A percentile compares a stretch with the other conserved stretches of the same genome.
Conservation (phyloP, 2,797 vertebrate genomes). For the Poecile montanus region DNA sequence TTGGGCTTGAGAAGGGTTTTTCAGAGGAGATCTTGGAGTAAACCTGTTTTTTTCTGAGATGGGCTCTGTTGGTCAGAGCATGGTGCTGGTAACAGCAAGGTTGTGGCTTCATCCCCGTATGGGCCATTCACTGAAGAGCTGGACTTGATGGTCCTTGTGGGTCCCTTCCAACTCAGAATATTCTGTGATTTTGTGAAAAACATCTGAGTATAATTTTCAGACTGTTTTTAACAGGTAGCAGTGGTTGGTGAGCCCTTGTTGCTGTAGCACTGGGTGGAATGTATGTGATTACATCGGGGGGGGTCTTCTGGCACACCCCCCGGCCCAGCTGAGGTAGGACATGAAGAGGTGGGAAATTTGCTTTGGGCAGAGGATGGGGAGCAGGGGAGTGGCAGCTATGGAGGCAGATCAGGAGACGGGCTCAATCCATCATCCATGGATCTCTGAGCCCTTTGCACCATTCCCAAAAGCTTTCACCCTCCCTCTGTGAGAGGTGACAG, state of each 20-base stretch:
- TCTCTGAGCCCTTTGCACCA: not conserved
- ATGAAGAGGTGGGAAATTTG: not conserved
- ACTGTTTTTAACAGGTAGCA: not conserved
- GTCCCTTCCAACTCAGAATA: not conserved
- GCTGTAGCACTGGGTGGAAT: not conserved
- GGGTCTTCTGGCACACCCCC: not conserved
- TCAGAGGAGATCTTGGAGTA: not conserved
- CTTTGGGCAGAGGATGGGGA: not conserved
- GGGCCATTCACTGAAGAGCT: too few relatives aligned
- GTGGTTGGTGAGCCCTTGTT: fast-evolving
- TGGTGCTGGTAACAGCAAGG: fast-evolving
- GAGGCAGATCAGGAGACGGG: not conserved
- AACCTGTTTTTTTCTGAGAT: not conserved
- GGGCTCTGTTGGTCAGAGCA: not conserved
- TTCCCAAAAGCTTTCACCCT: not conserved
- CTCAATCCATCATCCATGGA: fast-evolving
- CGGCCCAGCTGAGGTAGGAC: not conserved
- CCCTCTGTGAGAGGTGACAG: fast-evolving
- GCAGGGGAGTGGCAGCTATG: fast-evolving
- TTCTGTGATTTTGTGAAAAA: not conserved
- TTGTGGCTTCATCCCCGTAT: too few relatives aligned
- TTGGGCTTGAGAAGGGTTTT: not conserved
- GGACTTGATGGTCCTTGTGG: not conserved
- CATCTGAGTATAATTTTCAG: not conserved
- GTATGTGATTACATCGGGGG: not conserved